Base-by-base conservation (phyloP, 2,113 vertebrate species). In the Empidonax alnorum region DNA sequence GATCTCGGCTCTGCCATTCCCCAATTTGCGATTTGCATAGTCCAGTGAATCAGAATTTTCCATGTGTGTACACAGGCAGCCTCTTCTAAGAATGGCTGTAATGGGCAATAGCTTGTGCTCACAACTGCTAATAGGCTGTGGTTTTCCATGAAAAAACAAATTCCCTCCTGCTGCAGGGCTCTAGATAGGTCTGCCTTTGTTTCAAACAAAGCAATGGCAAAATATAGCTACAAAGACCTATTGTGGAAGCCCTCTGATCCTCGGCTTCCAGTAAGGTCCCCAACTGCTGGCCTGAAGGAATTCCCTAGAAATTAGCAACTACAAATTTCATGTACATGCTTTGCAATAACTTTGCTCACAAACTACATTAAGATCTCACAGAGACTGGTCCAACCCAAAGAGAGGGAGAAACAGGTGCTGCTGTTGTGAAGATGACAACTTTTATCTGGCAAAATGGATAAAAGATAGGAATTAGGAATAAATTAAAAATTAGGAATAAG, bases 141-240 rank as follows among this genome's bases (percentile, higher is more conserved):
- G 19, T 84, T 96, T 92, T 91, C 91, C 87, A 91, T 91, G 28
- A 79, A 92, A 92, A 95, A 91, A 74, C 19, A 84, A 72, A 84
- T 23, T 46, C 42, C 56, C 22, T 91, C 37, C 66, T 71, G 56
- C 59, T 75, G 56, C 22, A 58, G 52, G 37, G 27, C 69, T 86
- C 25, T 30, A 62, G 18, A 63, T 81, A 44, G 44, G 3, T 25
- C 33, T 21, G 19, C 24, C 61, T 92, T 95, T 94, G 42, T 94
- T 81, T 75, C 20, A 28, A 44, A 20, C n/a, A 77, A 79, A 94
- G 16, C 27, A 72, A 35, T 21, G 17, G 17, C 62, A 74, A 94
- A 96, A 87, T 65, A 82, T 52, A 82, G 16, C 18, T 65, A 78
- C 77, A 84, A 87, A 84, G 77, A 75, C 24, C 55, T 44, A 17